These are phyloP conservation scores for Gallinago undulata DNA, from an alignment of 2,113 vertebrate species.

Conservation along the genomic window DNA sequence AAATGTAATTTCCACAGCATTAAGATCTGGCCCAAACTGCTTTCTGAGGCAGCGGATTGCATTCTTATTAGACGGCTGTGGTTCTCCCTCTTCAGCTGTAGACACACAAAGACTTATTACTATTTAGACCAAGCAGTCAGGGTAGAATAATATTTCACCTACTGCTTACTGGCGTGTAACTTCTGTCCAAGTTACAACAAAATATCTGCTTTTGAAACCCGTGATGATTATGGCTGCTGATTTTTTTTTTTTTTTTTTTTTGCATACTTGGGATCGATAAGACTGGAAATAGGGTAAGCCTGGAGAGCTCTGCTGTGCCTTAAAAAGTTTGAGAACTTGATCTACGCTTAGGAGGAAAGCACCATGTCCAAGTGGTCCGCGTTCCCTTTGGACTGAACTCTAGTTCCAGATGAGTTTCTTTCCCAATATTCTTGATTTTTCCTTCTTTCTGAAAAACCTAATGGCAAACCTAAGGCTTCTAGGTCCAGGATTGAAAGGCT, in stretches of 20 bases:
- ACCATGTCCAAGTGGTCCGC: fast-evolving
- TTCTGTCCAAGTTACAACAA: neutral
- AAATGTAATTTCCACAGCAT: slow-evolving; percentile 49
- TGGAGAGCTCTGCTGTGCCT: neutral
- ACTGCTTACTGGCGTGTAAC: fast-evolving
- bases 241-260: neutral
- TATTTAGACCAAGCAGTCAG: neutral
- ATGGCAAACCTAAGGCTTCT: neutral
- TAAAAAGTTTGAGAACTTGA: neutral
- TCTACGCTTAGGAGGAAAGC: neutral
- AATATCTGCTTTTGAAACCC: neutral
- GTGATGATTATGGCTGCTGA: neutral
- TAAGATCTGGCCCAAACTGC: neutral
- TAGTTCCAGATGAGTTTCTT: neutral
- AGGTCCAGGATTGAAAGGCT: neutral
- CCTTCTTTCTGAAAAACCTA: neutral
- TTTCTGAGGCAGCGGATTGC: neutral
- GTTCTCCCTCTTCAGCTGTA: fast-evolving
- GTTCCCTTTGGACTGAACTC: neutral
- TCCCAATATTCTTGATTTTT: neutral
- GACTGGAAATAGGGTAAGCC: neutral
- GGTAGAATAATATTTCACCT: neutral
- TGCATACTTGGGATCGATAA: neutral
- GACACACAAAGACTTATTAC: neutral
- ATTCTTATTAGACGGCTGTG: neutral